These are phyloP conservation scores for Poeciliopsis occidentalis DNA, from an alignment of 2,113 vertebrate species.

Conservation along the genomic window DNA sequence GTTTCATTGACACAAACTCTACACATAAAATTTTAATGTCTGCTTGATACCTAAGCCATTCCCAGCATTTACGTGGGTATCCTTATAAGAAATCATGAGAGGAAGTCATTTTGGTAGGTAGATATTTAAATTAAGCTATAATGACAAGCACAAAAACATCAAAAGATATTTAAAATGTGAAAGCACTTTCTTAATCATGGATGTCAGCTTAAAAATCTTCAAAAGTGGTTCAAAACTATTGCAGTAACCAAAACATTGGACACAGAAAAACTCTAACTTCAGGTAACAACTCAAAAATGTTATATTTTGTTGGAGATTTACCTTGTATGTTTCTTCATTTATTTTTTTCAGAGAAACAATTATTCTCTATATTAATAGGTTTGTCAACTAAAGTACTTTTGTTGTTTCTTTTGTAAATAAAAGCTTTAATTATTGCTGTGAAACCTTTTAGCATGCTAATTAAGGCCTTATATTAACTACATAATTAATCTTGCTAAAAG, in stretches of 20 bases:
- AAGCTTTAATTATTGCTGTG: no score
- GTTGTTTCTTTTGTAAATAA: no score
- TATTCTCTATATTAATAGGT: neutral
- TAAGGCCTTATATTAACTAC: neutral
- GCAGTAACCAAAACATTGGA: no score
- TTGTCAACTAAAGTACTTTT: neutral
- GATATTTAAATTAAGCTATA: slow-evolving; percentile 24
- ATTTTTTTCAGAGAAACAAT: neutral
- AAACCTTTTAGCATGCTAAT: neutral
- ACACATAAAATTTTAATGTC: neutral
- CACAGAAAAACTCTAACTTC: no score
- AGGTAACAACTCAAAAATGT: no score
- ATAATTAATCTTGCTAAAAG: neutral
- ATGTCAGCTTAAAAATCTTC: neutral
- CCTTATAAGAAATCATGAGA: slow-evolving; percentile 20
- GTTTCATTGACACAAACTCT: slow-evolving; percentile 5
- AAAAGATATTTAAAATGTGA: neutral
- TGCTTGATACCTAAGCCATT: slow-evolving; percentile 2
- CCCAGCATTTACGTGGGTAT: neutral
- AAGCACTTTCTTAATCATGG: neutral
- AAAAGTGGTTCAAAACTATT: neutral
- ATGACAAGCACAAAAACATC: slow-evolving; percentile 14
- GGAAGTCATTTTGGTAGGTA: slow-evolving; percentile 12
- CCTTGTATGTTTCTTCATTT: no score
- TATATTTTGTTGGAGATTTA: no score